Conservation (phyloP, 2,113 vertebrate genomes). For the Ameiurus melas region DNA sequence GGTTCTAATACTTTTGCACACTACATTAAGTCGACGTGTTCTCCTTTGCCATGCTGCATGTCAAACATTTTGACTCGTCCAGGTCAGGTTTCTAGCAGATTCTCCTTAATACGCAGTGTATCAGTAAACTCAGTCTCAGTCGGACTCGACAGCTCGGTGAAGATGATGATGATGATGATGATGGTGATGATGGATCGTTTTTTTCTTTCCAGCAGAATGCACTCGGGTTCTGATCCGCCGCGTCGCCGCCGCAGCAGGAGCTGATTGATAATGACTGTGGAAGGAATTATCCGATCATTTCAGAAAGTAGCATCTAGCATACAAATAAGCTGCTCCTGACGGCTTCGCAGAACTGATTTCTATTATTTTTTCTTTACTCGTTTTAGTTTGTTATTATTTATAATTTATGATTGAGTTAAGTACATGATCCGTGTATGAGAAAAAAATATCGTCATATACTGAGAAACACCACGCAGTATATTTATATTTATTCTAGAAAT, state of each 20-base stretch:
- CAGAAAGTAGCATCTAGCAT: slow-evolving; percentile 16
- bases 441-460: neutral
- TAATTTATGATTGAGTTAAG: neutral
- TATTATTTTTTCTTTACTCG: too few relatives aligned
- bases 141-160: slow-evolving; percentile 19
- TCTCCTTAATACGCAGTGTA: neutral
- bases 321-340: slow-evolving; percentile 10
- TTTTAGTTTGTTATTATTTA: neutral
- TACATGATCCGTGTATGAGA: neutral
- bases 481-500: neutral
- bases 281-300: slow-evolving; percentile 38
- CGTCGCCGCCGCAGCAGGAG: slow-evolving; percentile 13
- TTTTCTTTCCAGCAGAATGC: slow-evolving; percentile 34
- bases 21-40: neutral
- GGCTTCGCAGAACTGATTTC: neutral
- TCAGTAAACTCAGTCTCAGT: slow-evolving; percentile 17
- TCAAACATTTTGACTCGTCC: neutral
- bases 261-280: slow-evolving; percentile 39
- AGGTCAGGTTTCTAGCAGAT: neutral
- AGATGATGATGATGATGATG: slow-evolving; percentile 34
- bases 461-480: neutral
- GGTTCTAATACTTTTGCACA: neutral
- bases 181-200: slow-evolving; percentile 35
- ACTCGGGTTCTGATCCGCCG: neutral
- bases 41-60: neutral